Evolutionary conservation across 1,140 invertebrate species (phyloP).

Genomic region (Palaemon carinicauda): DNA sequence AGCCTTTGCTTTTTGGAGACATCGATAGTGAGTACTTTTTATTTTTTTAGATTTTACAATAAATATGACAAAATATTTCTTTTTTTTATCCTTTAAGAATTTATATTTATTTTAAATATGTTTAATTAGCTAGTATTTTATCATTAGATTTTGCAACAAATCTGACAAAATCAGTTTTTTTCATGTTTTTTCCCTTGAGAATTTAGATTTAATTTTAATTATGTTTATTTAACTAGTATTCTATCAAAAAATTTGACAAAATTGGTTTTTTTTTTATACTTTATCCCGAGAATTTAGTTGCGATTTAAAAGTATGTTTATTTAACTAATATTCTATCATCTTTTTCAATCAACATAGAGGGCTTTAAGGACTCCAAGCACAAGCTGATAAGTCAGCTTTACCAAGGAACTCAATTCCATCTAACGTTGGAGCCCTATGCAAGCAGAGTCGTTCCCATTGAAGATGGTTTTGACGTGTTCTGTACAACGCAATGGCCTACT

Average conservation of each 20-base stretch:
- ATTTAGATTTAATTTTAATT: too few species aligned
- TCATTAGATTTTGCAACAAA: too few species aligned
- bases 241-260: not conserved
- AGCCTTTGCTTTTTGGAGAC: not conserved
- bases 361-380: constrained; percentile 2
- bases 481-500: constrained; percentile 65
- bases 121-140: too few species aligned
- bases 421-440: constrained; percentile 65
- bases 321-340: not conserved
- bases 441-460: constrained; percentile 62
- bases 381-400: constrained; percentile 64
- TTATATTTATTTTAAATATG: too few species aligned
- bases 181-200: too few species aligned
- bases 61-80: not conserved
- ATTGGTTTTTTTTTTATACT: not conserved
- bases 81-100: too few species aligned
- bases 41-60: not conserved
- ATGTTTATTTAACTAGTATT: too few species aligned
- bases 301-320: not conserved
- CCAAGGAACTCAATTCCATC: constrained; percentile 65
- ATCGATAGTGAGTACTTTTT: not conserved
- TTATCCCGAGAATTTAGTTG: not conserved
- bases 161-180: too few species aligned
- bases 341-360: not conserved
- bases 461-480: constrained; percentile 65